Evolutionary conservation across 1,140 invertebrate species (phyloP).

Genomic region (Riptortus pedestris): DNA sequence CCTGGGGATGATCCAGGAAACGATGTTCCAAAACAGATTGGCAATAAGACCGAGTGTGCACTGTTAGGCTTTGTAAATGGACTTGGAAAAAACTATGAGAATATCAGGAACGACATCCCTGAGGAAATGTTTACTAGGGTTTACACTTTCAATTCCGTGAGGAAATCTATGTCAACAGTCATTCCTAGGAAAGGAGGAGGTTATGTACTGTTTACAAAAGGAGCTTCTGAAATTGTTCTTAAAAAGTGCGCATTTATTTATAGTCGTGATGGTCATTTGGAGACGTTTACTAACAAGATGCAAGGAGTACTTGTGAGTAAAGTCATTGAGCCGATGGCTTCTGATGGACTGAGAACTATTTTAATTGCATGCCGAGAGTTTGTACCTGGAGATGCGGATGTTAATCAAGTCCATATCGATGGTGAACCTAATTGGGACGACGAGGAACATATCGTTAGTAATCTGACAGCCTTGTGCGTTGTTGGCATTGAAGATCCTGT

Average conservation of each 20-base stretch:
- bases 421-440: conserved; percentile 96
- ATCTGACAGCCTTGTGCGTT: conserved; percentile 90
- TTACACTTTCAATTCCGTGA: conserved; percentile 97
- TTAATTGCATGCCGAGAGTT: conserved; percentile 90
- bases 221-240: conserved; percentile 97
- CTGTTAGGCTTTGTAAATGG: conserved; percentile 89
- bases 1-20: conserved; percentile 69
- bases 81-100: conserved; percentile 86
- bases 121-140: conserved; percentile 93
- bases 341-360: conserved; percentile 95
- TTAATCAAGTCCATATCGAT: conserved; percentile 84
- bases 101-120: conserved; percentile 75
- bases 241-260: conserved; percentile 80
- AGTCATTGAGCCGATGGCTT: conserved; percentile 99
- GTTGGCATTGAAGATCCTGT: conserved; percentile 99
- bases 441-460: conserved; percentile 83
- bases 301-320: conserved; percentile 85
- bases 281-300: conserved; percentile 84
- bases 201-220: conserved; percentile 92
- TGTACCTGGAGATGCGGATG: conserved; percentile 81
- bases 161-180: conserved; percentile 98
- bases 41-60: conserved; percentile 99
- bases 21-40: conserved; percentile 87
- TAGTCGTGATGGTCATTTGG: conserved; percentile 79
- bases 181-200: conserved; percentile 75